phyloP scores from a whole-genome alignment of 2,113 vertebrate species.

The Atrichornis clamosus region DNA sequence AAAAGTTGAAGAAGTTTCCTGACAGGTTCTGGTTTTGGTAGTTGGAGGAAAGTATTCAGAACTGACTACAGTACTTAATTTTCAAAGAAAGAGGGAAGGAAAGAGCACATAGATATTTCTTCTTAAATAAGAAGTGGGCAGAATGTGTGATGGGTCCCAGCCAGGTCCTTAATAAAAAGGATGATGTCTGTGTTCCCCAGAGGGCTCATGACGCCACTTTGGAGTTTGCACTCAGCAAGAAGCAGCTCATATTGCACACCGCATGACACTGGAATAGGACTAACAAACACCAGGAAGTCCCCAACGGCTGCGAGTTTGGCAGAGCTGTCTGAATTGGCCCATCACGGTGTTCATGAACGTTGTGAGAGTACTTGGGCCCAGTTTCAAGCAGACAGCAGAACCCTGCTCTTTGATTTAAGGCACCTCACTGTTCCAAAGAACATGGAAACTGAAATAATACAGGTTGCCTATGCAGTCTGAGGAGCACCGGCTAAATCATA shows the following conservation, averaged over 20 bases:
- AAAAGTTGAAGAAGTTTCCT: not conserved
- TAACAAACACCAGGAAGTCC: constrained; percentile 62
- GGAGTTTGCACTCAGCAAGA: constrained; percentile 52
- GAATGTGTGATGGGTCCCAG: constrained; percentile 1
- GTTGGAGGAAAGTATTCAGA: not conserved
- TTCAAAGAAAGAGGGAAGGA: not conserved
- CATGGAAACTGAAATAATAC: not conserved
- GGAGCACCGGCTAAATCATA: not conserved
- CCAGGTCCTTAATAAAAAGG: constrained; percentile 54
- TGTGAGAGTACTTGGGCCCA: not conserved
- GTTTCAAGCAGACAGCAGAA: constrained; percentile 20
- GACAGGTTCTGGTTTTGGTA: not conserved
- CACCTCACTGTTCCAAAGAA: not conserved
- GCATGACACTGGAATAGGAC: constrained; percentile 48
- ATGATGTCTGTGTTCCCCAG: constrained; percentile 53
- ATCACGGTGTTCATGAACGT: not conserved
- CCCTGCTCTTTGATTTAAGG: not conserved
- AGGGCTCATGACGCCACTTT: constrained; percentile 41
- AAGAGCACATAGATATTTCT: not conserved
- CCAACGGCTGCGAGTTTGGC: constrained; percentile 21
- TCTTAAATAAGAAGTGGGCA: constrained; percentile 22
- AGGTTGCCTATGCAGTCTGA: not conserved
- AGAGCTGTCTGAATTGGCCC: not conserved
- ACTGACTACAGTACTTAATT: not conserved
- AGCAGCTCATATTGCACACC: constrained; percentile 56